phyloP scores from a whole-genome alignment of 2,888 invertebrate species.

The Malacosoma neustria region DNA sequence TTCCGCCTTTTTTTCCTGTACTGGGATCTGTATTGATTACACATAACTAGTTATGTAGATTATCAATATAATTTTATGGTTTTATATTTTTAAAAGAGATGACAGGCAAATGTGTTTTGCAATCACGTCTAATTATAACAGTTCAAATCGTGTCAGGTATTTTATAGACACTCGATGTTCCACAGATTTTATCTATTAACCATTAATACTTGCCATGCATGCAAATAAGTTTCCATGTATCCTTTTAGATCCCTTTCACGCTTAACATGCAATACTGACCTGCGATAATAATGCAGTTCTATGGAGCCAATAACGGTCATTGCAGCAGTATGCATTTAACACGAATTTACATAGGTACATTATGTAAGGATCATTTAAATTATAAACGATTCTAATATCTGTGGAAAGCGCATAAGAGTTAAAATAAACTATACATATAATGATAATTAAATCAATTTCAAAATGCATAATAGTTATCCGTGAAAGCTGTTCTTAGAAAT shows the following conservation, averaged over 20 bases:
- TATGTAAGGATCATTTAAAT: conserved; percentile 17
- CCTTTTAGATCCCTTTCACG: conserved; percentile 27
- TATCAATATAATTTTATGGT: conserved; percentile 4
- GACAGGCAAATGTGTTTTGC: conserved; percentile 2
- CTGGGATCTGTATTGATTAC: conserved; percentile 1
- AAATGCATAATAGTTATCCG: conserved; percentile 48
- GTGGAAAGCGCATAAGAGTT: conserved; percentile 24
- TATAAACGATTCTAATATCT: conserved; percentile 24
- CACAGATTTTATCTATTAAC: conserved; percentile 8
- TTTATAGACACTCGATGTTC: conserved; percentile 11
- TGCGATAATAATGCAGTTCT: conserved; percentile 47
- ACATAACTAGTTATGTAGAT: conserved; percentile 4
- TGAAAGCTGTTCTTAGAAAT: conserved; percentile 61
- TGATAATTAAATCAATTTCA: conserved; percentile 43
- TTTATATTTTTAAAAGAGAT: conserved; percentile 5
- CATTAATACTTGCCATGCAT: conserved; percentile 13
- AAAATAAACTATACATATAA: conserved; percentile 19
- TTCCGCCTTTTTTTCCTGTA: conserved; percentile 3
- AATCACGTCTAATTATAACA: conserved; percentile 5
- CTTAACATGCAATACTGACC: conserved; percentile 51
- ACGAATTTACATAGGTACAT: conserved; percentile 26
- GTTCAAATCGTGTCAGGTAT: conserved; percentile 7
- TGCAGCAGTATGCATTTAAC: conserved; percentile 41
- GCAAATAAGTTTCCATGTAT: conserved; percentile 23
- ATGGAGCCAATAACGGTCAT: conserved; percentile 33